Evolutionary conservation across 2,113 vertebrate species (phyloP), one percentile per base, ranked within the genome.

Genomic region (Pampusana beccarii): DNA sequence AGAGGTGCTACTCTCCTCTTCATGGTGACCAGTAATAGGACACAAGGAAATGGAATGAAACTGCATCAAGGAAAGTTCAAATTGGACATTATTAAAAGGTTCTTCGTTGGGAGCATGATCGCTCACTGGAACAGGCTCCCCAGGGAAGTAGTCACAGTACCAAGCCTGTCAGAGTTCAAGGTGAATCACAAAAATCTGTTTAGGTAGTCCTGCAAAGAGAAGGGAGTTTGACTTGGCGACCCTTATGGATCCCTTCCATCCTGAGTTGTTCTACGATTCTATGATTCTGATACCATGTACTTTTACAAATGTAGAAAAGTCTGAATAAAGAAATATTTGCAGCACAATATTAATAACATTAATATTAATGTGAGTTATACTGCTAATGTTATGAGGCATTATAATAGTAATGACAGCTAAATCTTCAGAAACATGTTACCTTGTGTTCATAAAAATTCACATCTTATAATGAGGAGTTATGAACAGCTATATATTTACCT

Each of bases 171-270:
- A 57, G 62, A 71, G 3, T 60, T 70, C 18, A 10, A 23, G 29
- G 16, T 25, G 2, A 3, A 3, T 53, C 51, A 26, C 7, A 25
- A 53, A 26, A 25, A 14, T 15, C 51, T 53, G 25, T 53, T 80
- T 58, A 23, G 3, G 31, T 18, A 54, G 8, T 40, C 10, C 34
- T 42, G 8, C 0, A 0, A 70, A 5, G 3, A 70, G 21, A 56
- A 85, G 51, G 17, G 14, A 71, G 3, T 36, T 42, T 11, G 36
- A 58, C 26, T 36, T 0, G 1, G 11, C 28, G 9, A 29, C 36
- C 16, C 12, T 62, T 58, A 46, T 17, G 2, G 3, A 3, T 58
- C 5, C 13, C 3, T 92, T 74, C 5, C 21, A 51, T 17, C 12
- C 28, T 69, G 36, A 69, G 20, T 26, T 26, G 16, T 38, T 82